These are phyloP conservation scores for Himalopsyche anomala DNA, from an alignment of 2,888 invertebrate genomes.

Conservation along the genomic window DNA sequence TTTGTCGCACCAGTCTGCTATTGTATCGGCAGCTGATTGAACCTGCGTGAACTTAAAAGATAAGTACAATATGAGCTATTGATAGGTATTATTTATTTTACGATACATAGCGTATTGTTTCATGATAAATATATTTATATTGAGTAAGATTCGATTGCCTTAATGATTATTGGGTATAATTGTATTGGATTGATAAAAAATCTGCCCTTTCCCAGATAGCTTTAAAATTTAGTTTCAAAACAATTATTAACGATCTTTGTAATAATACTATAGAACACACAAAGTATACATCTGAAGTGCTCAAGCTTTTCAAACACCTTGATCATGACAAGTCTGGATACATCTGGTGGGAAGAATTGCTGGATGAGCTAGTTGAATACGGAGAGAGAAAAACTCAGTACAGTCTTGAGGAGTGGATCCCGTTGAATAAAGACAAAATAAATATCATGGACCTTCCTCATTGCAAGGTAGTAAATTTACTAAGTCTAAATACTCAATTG, in stretches of 20 bases:
- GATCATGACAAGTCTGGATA: slow-evolving; percentile 71
- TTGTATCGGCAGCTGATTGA: too few relatives aligned
- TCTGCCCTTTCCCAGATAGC: too few relatives aligned
- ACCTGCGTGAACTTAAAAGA: too few relatives aligned
- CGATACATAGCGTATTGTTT: too few relatives aligned
- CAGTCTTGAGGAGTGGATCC: slow-evolving; percentile 68
- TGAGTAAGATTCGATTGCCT: too few relatives aligned
- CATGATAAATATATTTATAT: too few relatives aligned
- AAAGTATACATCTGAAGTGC: slow-evolving; percentile 72
- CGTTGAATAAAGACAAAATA: slow-evolving; percentile 68
- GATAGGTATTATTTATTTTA: too few relatives aligned
- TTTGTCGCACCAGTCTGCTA: too few relatives aligned
- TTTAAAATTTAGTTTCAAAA: too few relatives aligned
- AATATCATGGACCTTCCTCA: slow-evolving; percentile 69
- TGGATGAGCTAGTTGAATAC: slow-evolving; percentile 70
- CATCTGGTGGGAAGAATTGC: slow-evolving; percentile 73
- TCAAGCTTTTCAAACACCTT: slow-evolving; percentile 71
- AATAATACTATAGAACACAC: slow-evolving; percentile 69
- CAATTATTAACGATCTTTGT: neutral
- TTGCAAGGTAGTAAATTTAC: slow-evolving; percentile 70
- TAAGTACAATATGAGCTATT: too few relatives aligned
- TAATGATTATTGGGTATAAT: too few relatives aligned
- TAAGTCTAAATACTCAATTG: neutral
- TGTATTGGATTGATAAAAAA: too few relatives aligned
- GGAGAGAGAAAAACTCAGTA: slow-evolving; percentile 71